Evolutionary conservation across 2,797 vertebrate species (phyloP).

Genomic region (Chelon labrosus): DNA sequence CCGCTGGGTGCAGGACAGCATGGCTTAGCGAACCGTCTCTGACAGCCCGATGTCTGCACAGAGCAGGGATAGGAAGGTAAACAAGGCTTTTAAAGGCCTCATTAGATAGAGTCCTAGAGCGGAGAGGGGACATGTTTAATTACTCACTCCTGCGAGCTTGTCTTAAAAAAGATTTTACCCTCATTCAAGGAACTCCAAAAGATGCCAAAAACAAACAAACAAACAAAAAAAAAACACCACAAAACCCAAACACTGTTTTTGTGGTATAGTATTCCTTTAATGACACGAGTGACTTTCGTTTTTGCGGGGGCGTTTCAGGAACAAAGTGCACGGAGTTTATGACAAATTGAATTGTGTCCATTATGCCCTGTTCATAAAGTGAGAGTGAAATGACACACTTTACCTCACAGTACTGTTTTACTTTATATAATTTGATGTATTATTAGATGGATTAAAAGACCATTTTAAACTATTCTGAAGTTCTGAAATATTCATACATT

Average conservation of each 20-base stretch:
- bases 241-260: background rate
- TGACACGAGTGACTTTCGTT: background rate
- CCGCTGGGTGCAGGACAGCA: conserved; percentile 41
- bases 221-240: background rate
- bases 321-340: conserved; percentile 8
- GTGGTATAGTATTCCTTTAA: background rate
- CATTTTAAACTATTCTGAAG: background rate
- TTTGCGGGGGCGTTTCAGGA: background rate
- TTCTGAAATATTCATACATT: background rate
- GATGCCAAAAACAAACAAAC: conserved; percentile 4
- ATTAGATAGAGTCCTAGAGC: conserved; percentile 56
- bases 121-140: conserved; percentile 61
- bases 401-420: too few relatives aligned
- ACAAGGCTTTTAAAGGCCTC: conserved; percentile 69
- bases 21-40: conserved; percentile 44
- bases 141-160: conserved; percentile 42
- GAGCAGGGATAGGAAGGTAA: conserved; percentile 50
- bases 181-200: conserved; percentile 15
- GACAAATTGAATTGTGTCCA: background rate
- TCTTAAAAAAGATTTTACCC: conserved; percentile 6
- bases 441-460: too few relatives aligned
- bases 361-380: background rate
- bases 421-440: too few relatives aligned
- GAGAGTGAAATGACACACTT: background rate
- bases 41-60: conserved; percentile 47